phyloP scores from a whole-genome alignment of 2,113 vertebrate species.

The Onychorhynchus coronatus region DNA sequence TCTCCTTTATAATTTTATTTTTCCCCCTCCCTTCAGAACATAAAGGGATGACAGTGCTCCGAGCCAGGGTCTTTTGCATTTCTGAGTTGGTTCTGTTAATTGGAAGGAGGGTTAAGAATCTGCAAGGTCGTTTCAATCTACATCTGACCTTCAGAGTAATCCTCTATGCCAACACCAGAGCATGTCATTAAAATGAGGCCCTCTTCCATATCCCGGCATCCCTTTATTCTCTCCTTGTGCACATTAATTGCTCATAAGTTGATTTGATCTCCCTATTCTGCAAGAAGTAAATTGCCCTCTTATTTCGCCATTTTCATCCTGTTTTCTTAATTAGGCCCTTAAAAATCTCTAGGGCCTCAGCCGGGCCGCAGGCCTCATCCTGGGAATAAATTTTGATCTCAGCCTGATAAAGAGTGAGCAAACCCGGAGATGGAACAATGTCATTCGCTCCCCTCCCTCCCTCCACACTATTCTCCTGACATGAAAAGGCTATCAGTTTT shows the following conservation, averaged over 20 bases:
- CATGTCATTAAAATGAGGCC: slow-evolving; percentile 73
- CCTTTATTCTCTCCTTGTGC: slow-evolving; percentile 71
- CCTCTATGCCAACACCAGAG: slow-evolving; percentile 68
- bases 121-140: slow-evolving; percentile 77
- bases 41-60: slow-evolving; percentile 35
- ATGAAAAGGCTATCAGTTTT: slow-evolving; percentile 82
- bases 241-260: slow-evolving; percentile 77
- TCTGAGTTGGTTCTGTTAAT: slow-evolving; percentile 75
- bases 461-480: slow-evolving; percentile 61
- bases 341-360: slow-evolving; percentile 66
- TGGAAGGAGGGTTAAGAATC: slow-evolving; percentile 72
- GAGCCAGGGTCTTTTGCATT: slow-evolving; percentile 62
- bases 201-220: slow-evolving; percentile 63
- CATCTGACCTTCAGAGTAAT: slow-evolving; percentile 81
- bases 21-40: neutral
- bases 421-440: slow-evolving; percentile 70
- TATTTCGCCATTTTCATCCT: slow-evolving; percentile 80
- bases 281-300: slow-evolving; percentile 80
- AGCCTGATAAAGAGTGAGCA: slow-evolving; percentile 72
- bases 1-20: neutral
- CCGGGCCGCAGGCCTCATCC: slow-evolving; percentile 70
- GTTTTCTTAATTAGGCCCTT: slow-evolving; percentile 81
- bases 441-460: slow-evolving; percentile 35
- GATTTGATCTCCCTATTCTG: slow-evolving; percentile 81
- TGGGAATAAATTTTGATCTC: slow-evolving; percentile 73